Conservation (phyloP, 2,113 vertebrate species). For the Catharus minimus region DNA sequence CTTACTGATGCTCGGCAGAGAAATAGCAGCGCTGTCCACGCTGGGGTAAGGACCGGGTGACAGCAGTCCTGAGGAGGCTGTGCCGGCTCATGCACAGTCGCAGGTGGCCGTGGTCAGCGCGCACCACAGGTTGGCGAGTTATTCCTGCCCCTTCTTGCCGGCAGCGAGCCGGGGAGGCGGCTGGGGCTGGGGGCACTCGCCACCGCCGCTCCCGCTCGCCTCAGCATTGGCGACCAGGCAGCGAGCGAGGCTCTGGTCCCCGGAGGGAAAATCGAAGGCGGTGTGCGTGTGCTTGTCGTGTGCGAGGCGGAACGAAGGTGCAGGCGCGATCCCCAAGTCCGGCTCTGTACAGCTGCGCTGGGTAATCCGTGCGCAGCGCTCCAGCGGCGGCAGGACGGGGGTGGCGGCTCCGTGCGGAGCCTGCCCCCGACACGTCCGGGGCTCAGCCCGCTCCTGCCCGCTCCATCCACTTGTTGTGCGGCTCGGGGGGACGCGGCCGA, state of each 20-base stretch:
- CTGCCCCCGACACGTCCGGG: background rate
- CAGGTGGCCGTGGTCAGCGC: constrained; percentile 41
- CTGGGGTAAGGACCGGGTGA: constrained; percentile 32
- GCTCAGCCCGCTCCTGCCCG: constrained; percentile 61
- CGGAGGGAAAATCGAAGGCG: background rate
- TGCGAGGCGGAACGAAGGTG: background rate
- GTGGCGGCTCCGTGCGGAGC: background rate
- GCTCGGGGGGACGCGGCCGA: background rate
- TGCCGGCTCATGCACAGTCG: background rate
- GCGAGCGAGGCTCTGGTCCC: background rate
- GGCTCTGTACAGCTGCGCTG: background rate
- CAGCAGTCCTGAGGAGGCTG: background rate
- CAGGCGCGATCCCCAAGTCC: background rate
- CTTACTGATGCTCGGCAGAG: constrained; percentile 68
- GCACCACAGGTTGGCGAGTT: constrained; percentile 36
- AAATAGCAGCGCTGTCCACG: constrained; percentile 17
- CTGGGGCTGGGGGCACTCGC: constrained; percentile 5
- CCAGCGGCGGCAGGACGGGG: background rate
- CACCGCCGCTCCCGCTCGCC: constrained; percentile 52
- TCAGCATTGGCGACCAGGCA: constrained; percentile 42
- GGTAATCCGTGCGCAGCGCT: background rate
- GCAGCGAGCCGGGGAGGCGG: background rate
- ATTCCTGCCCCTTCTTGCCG: background rate
- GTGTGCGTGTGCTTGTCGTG: background rate
- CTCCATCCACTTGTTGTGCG: constrained; percentile 74